These are phyloP conservation scores for Lordiphosa clarofinis DNA, from an alignment of 1,140 invertebrate genomes.

Conservation along the genomic window DNA sequence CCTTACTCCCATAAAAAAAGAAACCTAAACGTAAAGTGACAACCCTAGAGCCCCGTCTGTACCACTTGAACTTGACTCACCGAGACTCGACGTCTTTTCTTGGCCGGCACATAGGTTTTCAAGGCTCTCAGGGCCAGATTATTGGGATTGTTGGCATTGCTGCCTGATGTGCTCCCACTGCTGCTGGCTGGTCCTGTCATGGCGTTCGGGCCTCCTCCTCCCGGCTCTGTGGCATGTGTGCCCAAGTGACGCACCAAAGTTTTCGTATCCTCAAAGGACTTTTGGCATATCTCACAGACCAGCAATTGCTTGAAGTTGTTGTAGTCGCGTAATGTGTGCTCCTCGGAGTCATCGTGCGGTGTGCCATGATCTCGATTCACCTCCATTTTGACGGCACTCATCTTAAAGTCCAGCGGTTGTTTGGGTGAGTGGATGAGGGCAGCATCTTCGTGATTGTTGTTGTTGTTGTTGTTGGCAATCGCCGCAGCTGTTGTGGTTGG, in stretches of 20 bases:
- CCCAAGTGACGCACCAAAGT: slow-evolving; percentile 90
- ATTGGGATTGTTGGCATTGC: slow-evolving; percentile 28
- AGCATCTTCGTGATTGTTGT: slow-evolving; percentile 47
- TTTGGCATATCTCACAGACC: slow-evolving; percentile 90
- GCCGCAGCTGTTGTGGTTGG: slow-evolving; percentile 12
- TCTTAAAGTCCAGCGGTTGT: slow-evolving; percentile 70
- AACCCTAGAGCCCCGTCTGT: no score
- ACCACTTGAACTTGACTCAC: slow-evolving; percentile 54
- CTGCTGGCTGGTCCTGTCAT: slow-evolving; percentile 27
- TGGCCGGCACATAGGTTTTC: slow-evolving; percentile 80
- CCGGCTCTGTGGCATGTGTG: slow-evolving; percentile 82
- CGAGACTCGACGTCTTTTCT: slow-evolving; percentile 81
- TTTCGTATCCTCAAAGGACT: slow-evolving; percentile 89
- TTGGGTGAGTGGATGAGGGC: slow-evolving; percentile 50
- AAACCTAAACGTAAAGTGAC: no score
- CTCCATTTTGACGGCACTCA: slow-evolving; percentile 64
- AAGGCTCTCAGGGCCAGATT: slow-evolving; percentile 79
- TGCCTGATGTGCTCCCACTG: slow-evolving; percentile 34
- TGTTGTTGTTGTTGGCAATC: slow-evolving; percentile 48
- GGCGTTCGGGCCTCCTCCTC: slow-evolving; percentile 9
- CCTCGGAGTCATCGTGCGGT: slow-evolving; percentile 49
- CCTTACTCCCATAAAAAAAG: no score
- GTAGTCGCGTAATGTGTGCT: slow-evolving; percentile 63
- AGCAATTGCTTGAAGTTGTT: slow-evolving; percentile 82
- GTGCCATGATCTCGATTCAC: slow-evolving; percentile 34